phyloP scores from a whole-genome alignment of 2,797 vertebrate genomes.

The Craterocephalus amniculus region DNA sequence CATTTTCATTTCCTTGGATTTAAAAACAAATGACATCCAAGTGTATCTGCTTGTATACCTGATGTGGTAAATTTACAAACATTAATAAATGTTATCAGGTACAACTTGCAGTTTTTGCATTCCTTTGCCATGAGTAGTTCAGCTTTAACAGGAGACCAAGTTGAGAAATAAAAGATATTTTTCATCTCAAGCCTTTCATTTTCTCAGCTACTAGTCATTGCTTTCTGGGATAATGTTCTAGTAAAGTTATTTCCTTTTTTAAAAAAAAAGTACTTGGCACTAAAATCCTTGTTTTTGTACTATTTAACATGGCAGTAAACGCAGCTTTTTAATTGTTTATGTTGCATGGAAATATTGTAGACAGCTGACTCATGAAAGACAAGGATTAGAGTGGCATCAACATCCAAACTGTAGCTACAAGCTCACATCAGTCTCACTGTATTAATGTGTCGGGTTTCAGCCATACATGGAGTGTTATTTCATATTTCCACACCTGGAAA shows the following conservation, averaged over 20 bases:
- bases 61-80: conserved; percentile 43
- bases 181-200: conserved; percentile 60
- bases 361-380: conserved; percentile 33
- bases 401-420: conserved; percentile 55
- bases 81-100: conserved; percentile 47
- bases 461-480: conserved; percentile 57
- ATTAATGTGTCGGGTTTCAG: conserved; percentile 44
- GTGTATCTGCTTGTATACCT: conserved; percentile 50
- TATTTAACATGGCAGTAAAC: conserved; percentile 56
- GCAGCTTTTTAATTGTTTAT: conserved; percentile 53
- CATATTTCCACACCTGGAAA: conserved; percentile 35
- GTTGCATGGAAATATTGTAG: conserved; percentile 45
- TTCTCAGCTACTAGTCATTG: conserved; percentile 48
- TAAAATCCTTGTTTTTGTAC: conserved; percentile 27
- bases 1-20: conserved; percentile 40
- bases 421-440: conserved; percentile 57
- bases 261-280: conserved; percentile 32
- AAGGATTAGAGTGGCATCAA: conserved; percentile 47
- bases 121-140: conserved; percentile 58
- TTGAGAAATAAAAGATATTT: conserved; percentile 20
- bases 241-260: conserved; percentile 28
- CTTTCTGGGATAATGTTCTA: conserved; percentile 43
- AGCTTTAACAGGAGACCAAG: conserved; percentile 47
- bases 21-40: conserved; percentile 52
- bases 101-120: conserved; percentile 69